Evolutionary conservation across 2,888 invertebrate genomes (phyloP), one percentile per base, ranked within the genome.

Genomic region (Metalampra italica): DNA sequence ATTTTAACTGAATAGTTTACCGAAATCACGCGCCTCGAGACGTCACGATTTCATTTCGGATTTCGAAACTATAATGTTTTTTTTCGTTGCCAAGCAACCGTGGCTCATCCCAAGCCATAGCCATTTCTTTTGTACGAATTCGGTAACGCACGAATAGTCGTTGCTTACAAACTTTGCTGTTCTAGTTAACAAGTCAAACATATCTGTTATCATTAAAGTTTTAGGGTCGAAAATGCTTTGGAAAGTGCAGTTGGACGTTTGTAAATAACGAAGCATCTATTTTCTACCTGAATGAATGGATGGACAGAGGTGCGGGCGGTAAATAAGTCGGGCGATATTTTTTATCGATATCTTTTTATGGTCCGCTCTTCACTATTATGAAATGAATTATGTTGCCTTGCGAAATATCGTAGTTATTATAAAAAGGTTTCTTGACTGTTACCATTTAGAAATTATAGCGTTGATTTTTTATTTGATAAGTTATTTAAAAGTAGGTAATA

Each of bases 61-160:
- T 15, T 9, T 11, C 15, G 43, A 34, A 34, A 7, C 15, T 15
- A 34, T 7, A 9, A 15, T 11, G n/a, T 34, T 36, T 34, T 43
- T 34, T 34, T 43, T n/a, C 11, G 32, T 9, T 29, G 32, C 43
- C 15, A n/a, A 13, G 39, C 41, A 12, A 29, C 8, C 36, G 37
- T 15, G 11, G 22, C 47, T 55, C 55, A 57, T 55, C 54, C 15
- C 53, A n/a, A n/a, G n/a, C 42, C 47, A 40, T 32, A 32, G 9
- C 36, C 36, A 36, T 36, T 47, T 51, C 50, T 51, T 53, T 55
- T 50, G 54, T 49, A 45, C 29, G 36, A 44, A 50, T 32, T 49
- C 13, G 42, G 38, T 53, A 53, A 57, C 57, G 59, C 59, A 60
- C 57, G 59, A 56, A 29, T 43, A 43, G 7, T 7, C n/a, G 32